Conservation (phyloP, 2,797 vertebrate species). For the Brachymystax lenok region DNA sequence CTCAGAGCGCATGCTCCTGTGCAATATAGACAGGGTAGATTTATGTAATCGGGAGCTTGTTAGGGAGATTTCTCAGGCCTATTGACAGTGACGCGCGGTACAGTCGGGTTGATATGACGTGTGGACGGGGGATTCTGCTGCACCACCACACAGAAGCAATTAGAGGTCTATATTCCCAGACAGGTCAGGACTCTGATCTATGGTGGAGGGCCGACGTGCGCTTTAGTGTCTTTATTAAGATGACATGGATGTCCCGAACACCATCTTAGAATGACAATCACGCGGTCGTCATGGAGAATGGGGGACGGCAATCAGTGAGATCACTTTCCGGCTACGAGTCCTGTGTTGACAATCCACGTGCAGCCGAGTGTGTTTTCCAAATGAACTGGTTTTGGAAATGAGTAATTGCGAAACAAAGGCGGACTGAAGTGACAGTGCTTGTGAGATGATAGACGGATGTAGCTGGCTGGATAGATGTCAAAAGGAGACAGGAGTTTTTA, state of each 20-base stretch:
- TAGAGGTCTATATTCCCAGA: conserved; percentile 91
- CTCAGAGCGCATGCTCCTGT: conserved; percentile 31
- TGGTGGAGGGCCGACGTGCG: conserved; percentile 77
- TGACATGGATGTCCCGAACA: conserved; percentile 86
- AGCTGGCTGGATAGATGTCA: not conserved
- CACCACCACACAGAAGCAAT: conserved; percentile 95
- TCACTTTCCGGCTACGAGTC: conserved; percentile 68
- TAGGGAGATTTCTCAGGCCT: conserved; percentile 88
- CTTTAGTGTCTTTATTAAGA: conserved; percentile 92
- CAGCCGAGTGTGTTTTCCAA: conserved; percentile 81
- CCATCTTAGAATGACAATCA: conserved; percentile 86
- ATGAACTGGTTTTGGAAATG: conserved; percentile 71
- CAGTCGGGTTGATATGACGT: conserved; percentile 82
- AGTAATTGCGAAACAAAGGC: conserved; percentile 71
- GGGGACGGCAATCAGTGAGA: conserved; percentile 79
- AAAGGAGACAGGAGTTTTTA: conserved; percentile 13
- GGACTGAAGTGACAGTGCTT: conserved; percentile 70
- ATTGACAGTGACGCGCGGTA: conserved; percentile 75
- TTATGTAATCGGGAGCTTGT: conserved; percentile 85
- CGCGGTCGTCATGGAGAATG: conserved; percentile 68
- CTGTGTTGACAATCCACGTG: conserved; percentile 70
- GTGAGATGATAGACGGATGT: conserved; percentile 15
- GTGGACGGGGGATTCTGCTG: conserved; percentile 80
- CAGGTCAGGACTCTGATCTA: conserved; percentile 86
- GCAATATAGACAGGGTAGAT: conserved; percentile 56